Conservation (phyloP, 92 coral and sea anemone species). For the Phenganax marumi region DNA sequence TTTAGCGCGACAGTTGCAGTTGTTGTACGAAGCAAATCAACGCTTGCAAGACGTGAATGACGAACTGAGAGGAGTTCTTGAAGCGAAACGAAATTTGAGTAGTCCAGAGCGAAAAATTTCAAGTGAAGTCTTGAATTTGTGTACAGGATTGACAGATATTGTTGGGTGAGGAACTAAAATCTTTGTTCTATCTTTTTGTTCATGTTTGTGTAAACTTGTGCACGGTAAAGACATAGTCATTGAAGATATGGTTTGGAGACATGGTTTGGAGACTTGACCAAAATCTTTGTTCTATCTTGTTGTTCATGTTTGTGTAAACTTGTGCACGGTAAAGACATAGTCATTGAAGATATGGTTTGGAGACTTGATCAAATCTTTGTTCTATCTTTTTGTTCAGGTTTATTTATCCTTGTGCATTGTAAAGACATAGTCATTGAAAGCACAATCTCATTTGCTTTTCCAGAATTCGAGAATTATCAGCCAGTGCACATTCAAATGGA, state of each 20-base stretch:
- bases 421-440: too few relatives aligned
- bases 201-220: neutral
- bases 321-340: too few relatives aligned
- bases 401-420: too few relatives aligned
- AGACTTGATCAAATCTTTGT: too few relatives aligned
- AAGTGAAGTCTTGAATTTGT: slow-evolving; percentile 8
- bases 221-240: too few relatives aligned
- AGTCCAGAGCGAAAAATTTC: neutral
- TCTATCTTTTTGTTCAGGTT: too few relatives aligned
- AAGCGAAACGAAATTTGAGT: slow-evolving; percentile 43
- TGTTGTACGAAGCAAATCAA: slow-evolving; percentile 91
- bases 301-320: too few relatives aligned
- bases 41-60: slow-evolving; percentile 92
- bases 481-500: neutral
- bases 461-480: slow-evolving; percentile 2
- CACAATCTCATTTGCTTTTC: neutral
- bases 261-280: too few relatives aligned
- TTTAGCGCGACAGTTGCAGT: slow-evolving; percentile 82
- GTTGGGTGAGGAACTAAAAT: neutral
- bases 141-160: neutral
- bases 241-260: too few relatives aligned
- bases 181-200: neutral
- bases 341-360: too few relatives aligned
- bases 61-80: slow-evolving; percentile 84
- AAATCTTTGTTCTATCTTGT: too few relatives aligned